Evolutionary conservation across 2,113 vertebrate species (phyloP).

Genomic region (Bos taurus): DNA sequence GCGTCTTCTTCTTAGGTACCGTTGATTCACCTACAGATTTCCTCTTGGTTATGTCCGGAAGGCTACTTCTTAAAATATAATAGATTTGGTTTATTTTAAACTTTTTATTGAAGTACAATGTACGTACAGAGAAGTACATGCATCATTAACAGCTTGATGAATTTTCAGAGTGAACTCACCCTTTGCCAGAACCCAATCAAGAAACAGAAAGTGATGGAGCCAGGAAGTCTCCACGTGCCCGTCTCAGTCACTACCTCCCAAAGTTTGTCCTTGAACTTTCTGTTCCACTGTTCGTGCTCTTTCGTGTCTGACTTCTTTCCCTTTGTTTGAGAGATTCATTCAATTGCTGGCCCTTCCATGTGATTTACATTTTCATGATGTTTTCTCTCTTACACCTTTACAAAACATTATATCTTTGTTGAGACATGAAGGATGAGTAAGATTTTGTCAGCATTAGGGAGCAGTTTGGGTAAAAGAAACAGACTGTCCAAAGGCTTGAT

Average conservation of each 20-base stretch:
- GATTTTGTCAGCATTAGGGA: background rate
- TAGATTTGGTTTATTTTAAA: background rate
- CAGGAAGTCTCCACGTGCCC: background rate
- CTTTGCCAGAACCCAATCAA: background rate
- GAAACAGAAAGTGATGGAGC: background rate
- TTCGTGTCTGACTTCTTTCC: background rate
- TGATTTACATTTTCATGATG: background rate
- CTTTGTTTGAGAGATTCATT: background rate
- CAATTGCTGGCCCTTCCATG: accelerated
- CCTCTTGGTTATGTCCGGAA: background rate
- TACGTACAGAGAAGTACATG: background rate
- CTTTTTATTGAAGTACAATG: background rate
- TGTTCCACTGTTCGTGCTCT: accelerated
- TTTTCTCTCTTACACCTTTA: background rate
- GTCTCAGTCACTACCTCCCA: background rate
- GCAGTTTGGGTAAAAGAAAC: background rate
- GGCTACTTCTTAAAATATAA: background rate
- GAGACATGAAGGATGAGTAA: background rate
- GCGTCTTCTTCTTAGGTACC: background rate
- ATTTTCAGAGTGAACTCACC: background rate
- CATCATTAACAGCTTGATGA: background rate
- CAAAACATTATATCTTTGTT: background rate
- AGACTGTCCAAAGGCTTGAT: background rate
- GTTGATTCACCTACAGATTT: background rate
- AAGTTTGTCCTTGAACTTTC: background rate